These are phyloP conservation scores for Tachystola acroxantha DNA, from an alignment of 2,888 invertebrate species.

Conservation along the genomic window DNA sequence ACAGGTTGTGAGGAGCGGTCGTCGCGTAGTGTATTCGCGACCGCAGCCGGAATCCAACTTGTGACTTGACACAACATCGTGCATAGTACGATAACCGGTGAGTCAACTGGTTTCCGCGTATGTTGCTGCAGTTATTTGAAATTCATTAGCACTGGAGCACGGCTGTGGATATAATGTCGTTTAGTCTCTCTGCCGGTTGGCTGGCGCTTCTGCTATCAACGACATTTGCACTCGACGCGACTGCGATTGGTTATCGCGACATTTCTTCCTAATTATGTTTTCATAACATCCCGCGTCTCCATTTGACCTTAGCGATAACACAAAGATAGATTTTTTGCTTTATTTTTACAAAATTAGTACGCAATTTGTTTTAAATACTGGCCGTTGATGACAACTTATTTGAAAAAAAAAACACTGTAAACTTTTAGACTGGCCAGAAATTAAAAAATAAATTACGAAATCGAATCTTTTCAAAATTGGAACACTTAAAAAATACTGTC, in stretches of 20 bases:
- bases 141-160: background rate
- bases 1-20: conserved; percentile 53
- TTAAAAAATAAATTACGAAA: too few species aligned
- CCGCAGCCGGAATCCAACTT: conserved; percentile 74
- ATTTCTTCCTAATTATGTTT: conserved; percentile 49
- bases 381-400: background rate
- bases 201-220: conserved; percentile 26
- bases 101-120: conserved; percentile 69
- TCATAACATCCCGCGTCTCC: conserved; percentile 32
- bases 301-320: conserved; percentile 47
- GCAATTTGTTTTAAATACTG: too few species aligned
- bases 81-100: conserved; percentile 67
- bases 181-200: too few species aligned
- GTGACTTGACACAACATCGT: conserved; percentile 61
- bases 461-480: too few species aligned
- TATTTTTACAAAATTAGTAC: background rate
- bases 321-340: conserved; percentile 16
- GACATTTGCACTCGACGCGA: conserved; percentile 73
- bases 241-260: conserved; percentile 61
- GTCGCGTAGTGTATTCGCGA: conserved; percentile 61
- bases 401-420: background rate
- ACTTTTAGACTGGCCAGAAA: background rate
- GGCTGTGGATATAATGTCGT: too few species aligned
- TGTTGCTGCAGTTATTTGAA: conserved; percentile 26
- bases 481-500: conserved; percentile 14